Evolutionary conservation across 2,797 vertebrate species (phyloP), one percentile per base, ranked within the genome.

Genomic region (Megalops cyprinoides): DNA sequence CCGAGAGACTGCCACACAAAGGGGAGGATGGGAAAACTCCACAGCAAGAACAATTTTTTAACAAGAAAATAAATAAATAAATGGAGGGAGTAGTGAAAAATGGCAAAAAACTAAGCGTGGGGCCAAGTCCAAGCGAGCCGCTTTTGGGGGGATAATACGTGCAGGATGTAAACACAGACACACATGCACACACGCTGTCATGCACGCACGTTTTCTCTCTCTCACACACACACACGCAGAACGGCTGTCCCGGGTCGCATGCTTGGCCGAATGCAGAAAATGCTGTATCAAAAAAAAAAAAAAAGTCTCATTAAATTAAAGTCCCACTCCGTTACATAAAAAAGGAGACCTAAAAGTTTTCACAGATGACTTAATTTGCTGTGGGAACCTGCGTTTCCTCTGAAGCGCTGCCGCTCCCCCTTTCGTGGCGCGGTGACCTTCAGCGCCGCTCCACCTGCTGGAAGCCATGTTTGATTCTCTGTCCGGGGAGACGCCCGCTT

Each of bases 391-490:
- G 60, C 60, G 85, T 87, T 94, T 90, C 89, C 91, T 84, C 92
- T 90, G 82, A 90, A 88, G 88, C 58, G 34, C 89, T 87, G 88
- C 90, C 90, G 89, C 88, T 87, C 85, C 83, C 85, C 78, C 84
- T 91, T 94, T 90, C 91, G 92, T 93, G 86, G 86, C 34, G 88
- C 85, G 83, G 15, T 95, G 96, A 96, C 95, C 96, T 96, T 94
- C 92, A 91, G 88, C 87, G 88, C 85, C 87, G 88, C 92, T 95
- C 93, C 95, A 96, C 95, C 95, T 96, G 94, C 96, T 96, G 94
- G 95, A 97, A 95, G 93, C 93, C 93, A 94, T 94, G 94, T 96
- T 96, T 96, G 96, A 95, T 94, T 95, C 94, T 95, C 86, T 80
- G 92, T 94, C 91, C 87, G 42, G 86, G 90, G 92, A 96, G 94